Evolutionary conservation across 2,113 vertebrate genomes (phyloP), one percentile per base, ranked within the genome.

Genomic region (Tenebrosternarchus preto): DNA sequence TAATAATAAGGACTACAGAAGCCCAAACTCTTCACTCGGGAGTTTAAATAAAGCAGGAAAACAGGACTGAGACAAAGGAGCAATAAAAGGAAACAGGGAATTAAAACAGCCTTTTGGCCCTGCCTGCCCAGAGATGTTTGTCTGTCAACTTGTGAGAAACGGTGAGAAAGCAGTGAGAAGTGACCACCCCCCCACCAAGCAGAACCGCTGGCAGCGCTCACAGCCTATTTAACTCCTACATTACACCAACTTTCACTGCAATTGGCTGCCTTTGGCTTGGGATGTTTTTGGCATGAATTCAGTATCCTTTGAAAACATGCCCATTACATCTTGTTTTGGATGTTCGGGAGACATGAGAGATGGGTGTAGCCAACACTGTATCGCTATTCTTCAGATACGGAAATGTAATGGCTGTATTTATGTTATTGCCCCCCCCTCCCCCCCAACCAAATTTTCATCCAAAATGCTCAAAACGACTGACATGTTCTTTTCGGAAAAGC

Each of bases 281-380:
- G 16, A 57, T 80, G 29, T 72, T 72, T 63, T 63, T 27, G 31
- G 77, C 57, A 63, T 24, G 15, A 20, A 3, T 25, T 63, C 27
- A 33, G n/a, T 19, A 20, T 63, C 56, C 55, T 80, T 63, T 55
- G 36, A 78, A 63, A 63, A 63, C 60, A 63, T 29, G 60, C 12
- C 25, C 60, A 29, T 63, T 27, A 63, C 60, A 4, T 63, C 25
- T 27, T 29, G 60, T 63, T 27, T 63, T 29, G 60, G 25, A 63
- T 63, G 25, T 63, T 63, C 60, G 17, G n/a, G 59, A 11, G 25
- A 22, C 59, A 2, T 29, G 29, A 63, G 11, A 5, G 60, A 29
- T 5, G 60, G 60, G 25, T 22, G 24, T 16, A 16, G 60, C 25
- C 60, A 63, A 16, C 43, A 12, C 15, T 50, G 43, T 50, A 50